Evolutionary conservation across 2,797 vertebrate species (phyloP), one percentile per base, ranked within the genome.

Genomic region (Harpia harpyja): DNA sequence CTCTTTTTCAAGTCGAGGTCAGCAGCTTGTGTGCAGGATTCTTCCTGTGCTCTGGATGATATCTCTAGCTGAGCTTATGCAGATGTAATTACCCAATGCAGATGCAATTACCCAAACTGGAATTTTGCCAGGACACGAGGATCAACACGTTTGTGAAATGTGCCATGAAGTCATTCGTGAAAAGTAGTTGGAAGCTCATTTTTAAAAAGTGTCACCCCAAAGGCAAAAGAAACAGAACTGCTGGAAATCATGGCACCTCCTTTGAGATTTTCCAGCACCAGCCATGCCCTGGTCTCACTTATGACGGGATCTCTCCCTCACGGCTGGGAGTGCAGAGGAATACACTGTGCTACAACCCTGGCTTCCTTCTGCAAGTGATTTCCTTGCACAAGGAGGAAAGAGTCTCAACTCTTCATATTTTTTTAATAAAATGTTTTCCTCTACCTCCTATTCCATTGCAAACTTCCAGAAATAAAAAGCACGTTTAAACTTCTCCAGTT

Each of bases 351-450:
- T 85, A 24, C 35, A 79, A 10, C 16, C 12, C 57, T 44, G 33
- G 7, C 74, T 91, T 92, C 89, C 53, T 86, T 94, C 91, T 96
- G 64, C 0, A 7, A 85, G 15, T 1, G 20, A 84, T 94, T 96
- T 91, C 63, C 41, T 82, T 14, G 8, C 28, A 37, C 1, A 3
- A 77, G 25, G 44, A 94, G 75, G 86, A 95, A 96, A 75, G 17
- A 41, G 33, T 25, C 41, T 83, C 78, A 88, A 22, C 24, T 77
- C 27, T 80, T 93, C 69, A 41, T 60, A 25, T 78, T 73, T 78
- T 92, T 94, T 88, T 69, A 88, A 92, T 96, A 69, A 93, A 91
- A 80, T 32, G 5, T 74, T 95, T 96, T 95, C 81, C 81, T 93
- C 54, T 92, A 69, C 93, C 39, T 90, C 69, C 37, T 78, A 77